A percentile compares a stretch with the other conserved stretches of the same genome.
phyloP scores from a whole-genome alignment of 2,888 invertebrate genomes.

The Brachyopa scutellaris region DNA sequence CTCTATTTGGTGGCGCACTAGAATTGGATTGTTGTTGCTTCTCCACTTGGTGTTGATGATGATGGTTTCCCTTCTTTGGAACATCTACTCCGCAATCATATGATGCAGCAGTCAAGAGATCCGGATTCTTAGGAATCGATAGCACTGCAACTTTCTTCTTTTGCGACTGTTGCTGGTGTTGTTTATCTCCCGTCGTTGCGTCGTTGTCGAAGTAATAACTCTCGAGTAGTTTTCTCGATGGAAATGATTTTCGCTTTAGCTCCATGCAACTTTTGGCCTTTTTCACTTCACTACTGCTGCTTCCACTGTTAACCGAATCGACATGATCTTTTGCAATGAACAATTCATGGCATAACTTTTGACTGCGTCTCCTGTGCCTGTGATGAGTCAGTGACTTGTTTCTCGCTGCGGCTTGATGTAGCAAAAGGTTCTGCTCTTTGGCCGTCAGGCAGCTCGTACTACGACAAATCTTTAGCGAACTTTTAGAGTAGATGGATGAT shows the following conservation, averaged over 20 bases:
- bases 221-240: slow-evolving; percentile 64
- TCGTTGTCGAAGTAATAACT: slow-evolving; percentile 59
- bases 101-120: slow-evolving; percentile 42
- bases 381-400: slow-evolving; percentile 64
- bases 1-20: slow-evolving; percentile 46
- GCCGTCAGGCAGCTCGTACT: slow-evolving; percentile 49
- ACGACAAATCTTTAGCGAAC: slow-evolving; percentile 52
- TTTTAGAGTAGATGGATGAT: slow-evolving; percentile 50
- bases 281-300: slow-evolving; percentile 48
- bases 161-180: slow-evolving; percentile 32
- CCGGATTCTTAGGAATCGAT: slow-evolving; percentile 66
- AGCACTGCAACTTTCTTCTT: slow-evolving; percentile 65
- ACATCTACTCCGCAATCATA: slow-evolving; percentile 49
- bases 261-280: slow-evolving; percentile 62
- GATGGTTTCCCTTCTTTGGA: slow-evolving; percentile 64
- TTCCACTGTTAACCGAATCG: slow-evolving; percentile 1
- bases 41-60: slow-evolving; percentile 29
- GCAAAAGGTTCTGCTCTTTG: slow-evolving; percentile 54
- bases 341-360: slow-evolving; percentile 68
- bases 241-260: slow-evolving; percentile 67
- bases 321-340: slow-evolving; percentile 52
- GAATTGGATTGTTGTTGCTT: slow-evolving; percentile 49
- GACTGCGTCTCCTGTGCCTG: slow-evolving; percentile 46
- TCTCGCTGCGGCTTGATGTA: slow-evolving; percentile 25
- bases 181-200: slow-evolving; percentile 25